Conservation (phyloP, 2,888 invertebrate species). For the Sclerodermus sp. region DNA sequence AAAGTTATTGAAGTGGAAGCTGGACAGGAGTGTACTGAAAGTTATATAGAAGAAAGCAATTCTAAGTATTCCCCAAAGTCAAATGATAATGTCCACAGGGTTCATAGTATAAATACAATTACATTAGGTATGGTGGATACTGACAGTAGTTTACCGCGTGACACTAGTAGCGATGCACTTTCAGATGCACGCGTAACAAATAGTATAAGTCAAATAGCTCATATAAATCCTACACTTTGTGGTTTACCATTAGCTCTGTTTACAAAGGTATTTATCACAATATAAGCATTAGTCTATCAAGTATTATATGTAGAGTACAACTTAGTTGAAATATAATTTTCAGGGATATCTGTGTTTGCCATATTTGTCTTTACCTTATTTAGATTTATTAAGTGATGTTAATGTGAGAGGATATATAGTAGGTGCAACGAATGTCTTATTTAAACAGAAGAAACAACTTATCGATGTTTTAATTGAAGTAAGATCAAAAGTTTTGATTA, state of each 20-base stretch:
- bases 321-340: slow-evolving; percentile 28
- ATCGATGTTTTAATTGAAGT: slow-evolving; percentile 91
- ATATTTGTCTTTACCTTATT: slow-evolving; percentile 91
- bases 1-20: slow-evolving; percentile 44
- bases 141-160: slow-evolving; percentile 66
- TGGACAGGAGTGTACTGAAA: slow-evolving; percentile 32
- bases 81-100: slow-evolving; percentile 45
- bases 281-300: no score
- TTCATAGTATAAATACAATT: slow-evolving; percentile 48
- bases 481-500: slow-evolving; percentile 18
- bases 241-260: slow-evolving; percentile 88
- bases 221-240: slow-evolving; percentile 72
- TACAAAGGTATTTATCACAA: no score
- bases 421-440: slow-evolving; percentile 98
- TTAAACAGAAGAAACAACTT: slow-evolving; percentile 90
- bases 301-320: no score
- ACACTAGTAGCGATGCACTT: slow-evolving; percentile 69
- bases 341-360: slow-evolving; percentile 92
- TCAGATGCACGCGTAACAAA: slow-evolving; percentile 63
- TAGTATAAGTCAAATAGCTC: slow-evolving; percentile 66
- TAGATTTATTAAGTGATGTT: slow-evolving; percentile 86
- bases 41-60: slow-evolving; percentile 25
- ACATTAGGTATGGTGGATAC: slow-evolving; percentile 52
- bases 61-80: slow-evolving; percentile 32
- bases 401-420: slow-evolving; percentile 86